Evolutionary conservation across 2,888 invertebrate species (phyloP).

Genomic region (Acanthosepion lycidas): DNA sequence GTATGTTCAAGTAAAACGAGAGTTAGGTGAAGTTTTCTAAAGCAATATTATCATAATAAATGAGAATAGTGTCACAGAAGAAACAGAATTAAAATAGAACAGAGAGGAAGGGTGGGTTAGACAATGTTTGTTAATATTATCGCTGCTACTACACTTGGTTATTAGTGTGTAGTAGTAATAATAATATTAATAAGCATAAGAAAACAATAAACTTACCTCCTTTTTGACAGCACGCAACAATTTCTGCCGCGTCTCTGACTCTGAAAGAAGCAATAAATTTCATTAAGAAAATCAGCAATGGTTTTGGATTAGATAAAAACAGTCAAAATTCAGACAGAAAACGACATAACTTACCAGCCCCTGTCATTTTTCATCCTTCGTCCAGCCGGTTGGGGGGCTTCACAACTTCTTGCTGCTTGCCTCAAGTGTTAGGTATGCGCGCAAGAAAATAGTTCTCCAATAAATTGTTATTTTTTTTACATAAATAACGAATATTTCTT

Average conservation of each 20-base stretch:
- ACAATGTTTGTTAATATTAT: background rate
- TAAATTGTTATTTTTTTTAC: no score
- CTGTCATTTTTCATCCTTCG: constrained; percentile 45
- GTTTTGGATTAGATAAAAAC: background rate
- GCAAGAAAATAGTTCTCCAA: background rate
- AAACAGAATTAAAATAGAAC: background rate
- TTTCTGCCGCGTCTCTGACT: constrained; percentile 80
- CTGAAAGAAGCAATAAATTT: constrained; percentile 55
- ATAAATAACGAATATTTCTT: background rate
- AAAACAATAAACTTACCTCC: constrained; percentile 76
- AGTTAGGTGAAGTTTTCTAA: background rate
- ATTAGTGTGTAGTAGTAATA: background rate
- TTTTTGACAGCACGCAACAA: constrained; percentile 88
- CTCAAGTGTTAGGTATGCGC: background rate
- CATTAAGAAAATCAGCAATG: background rate
- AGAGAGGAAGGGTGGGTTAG: background rate
- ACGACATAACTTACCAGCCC: constrained; percentile 40
- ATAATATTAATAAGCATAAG: background rate
- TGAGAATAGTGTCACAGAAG: background rate
- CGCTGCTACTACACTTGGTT: background rate
- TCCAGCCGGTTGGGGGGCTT: background rate
- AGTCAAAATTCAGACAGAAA: background rate
- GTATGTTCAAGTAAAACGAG: background rate
- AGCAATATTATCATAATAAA: constrained; percentile 33
- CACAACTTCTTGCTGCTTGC: background rate